Evolutionary conservation across 2,113 vertebrate genomes (phyloP).

Genomic region (Mormoops blainvillei): DNA sequence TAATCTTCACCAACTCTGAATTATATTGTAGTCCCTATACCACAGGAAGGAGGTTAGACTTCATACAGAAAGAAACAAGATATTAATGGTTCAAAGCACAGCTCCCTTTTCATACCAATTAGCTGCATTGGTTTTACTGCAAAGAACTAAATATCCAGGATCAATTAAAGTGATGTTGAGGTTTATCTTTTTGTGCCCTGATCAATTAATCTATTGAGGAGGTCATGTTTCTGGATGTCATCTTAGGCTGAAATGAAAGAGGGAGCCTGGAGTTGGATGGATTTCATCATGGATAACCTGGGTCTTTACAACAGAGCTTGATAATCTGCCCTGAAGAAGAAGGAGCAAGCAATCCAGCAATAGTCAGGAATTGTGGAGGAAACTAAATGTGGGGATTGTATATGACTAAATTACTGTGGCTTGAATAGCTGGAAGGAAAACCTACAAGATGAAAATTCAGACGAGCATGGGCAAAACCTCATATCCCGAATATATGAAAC

Average conservation of each 20-base stretch:
- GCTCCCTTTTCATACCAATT: background rate
- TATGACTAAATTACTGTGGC: background rate
- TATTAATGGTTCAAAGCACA: background rate
- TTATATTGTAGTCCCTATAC: background rate
- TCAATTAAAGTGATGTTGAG: constrained; percentile 40
- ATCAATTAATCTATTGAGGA: constrained; percentile 16
- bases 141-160: constrained; percentile 6
- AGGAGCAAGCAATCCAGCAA: background rate
- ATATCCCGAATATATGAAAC: background rate
- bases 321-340: background rate
- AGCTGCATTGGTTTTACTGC: background rate
- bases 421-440: background rate
- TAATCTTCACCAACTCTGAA: background rate
- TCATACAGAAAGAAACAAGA: background rate
- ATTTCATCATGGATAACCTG: background rate
- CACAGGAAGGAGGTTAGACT: background rate
- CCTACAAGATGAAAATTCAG: background rate
- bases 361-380: background rate
- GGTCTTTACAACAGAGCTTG: background rate
- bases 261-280: background rate
- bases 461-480: background rate
- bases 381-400: background rate
- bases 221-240: background rate
- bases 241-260: constrained; percentile 15
- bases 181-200: constrained; percentile 23